A percentile compares a stretch with the other conserved stretches of the same genome.
Conservation (phyloP, 2,888 invertebrate genomes). For the Morpho achilles region DNA sequence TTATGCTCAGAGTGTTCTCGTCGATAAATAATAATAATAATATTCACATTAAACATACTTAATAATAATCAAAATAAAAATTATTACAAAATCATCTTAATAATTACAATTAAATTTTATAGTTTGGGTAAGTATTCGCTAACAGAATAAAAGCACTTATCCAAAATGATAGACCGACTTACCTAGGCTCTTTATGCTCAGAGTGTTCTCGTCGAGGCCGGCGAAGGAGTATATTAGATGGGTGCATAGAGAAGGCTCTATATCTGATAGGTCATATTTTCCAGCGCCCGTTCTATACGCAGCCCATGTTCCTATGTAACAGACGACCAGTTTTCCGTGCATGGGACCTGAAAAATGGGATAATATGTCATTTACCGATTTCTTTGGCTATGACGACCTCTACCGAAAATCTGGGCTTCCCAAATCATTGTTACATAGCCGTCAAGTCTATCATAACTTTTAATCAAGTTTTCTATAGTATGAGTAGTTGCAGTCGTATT, state of each 20-base stretch:
- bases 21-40: slow-evolving; percentile 60
- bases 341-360: slow-evolving; percentile 75
- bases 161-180: slow-evolving; percentile 31
- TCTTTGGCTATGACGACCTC: too few relatives aligned
- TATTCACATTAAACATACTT: too few relatives aligned
- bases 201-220: slow-evolving; percentile 83
- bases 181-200: slow-evolving; percentile 85
- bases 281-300: slow-evolving; percentile 84
- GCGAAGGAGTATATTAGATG: slow-evolving; percentile 91
- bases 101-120: too few relatives aligned
- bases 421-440: too few relatives aligned
- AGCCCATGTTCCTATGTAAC: slow-evolving; percentile 91
- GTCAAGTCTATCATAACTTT: too few relatives aligned
- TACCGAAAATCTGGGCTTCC: too few relatives aligned
- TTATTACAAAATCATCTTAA: too few relatives aligned
- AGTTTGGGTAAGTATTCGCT: too few relatives aligned
- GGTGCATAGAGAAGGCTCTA: slow-evolving; percentile 87
- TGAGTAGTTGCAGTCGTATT: too few relatives aligned
- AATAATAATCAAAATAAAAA: too few relatives aligned
- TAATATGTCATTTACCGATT: background rate
- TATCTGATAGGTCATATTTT: slow-evolving; percentile 81
- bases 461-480: too few relatives aligned
- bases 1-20: slow-evolving; percentile 81
- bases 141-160: too few relatives aligned
- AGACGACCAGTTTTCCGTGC: slow-evolving; percentile 87